phyloP scores from a whole-genome alignment of 2,113 vertebrate genomes.

The Oxyura jamaicensis region DNA sequence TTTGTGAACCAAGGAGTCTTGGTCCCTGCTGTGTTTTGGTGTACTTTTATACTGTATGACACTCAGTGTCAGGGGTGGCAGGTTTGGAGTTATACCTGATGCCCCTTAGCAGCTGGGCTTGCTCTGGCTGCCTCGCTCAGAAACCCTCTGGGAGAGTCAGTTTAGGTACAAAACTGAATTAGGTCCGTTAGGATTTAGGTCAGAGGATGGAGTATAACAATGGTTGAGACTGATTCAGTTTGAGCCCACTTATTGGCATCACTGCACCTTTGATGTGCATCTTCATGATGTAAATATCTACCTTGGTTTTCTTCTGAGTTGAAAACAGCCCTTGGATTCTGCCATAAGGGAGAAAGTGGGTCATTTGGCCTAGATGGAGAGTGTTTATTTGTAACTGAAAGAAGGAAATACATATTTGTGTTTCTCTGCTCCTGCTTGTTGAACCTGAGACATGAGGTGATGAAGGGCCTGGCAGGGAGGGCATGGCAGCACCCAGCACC shows the following conservation, averaged over 20 bases:
- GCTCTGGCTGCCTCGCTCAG: fast-evolving
- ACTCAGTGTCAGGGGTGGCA: fast-evolving
- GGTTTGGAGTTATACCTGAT: not conserved
- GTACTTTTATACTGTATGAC: fast-evolving
- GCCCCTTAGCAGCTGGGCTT: not conserved
- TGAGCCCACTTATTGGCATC: not conserved
- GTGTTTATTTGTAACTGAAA: not conserved
- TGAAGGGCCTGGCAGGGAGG: not conserved
- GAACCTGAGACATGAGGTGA: not conserved
- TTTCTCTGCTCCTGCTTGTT: not conserved
- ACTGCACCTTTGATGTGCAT: not conserved
- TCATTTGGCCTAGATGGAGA: not conserved
- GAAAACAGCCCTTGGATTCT: not conserved
- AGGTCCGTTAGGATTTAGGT: not conserved
- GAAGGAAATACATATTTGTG: not conserved
- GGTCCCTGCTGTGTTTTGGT: fast-evolving
- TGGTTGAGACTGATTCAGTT: not conserved
- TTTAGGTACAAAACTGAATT: not conserved
- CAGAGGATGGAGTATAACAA: not conserved
- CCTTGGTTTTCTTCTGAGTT: not conserved
- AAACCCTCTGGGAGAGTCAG: not conserved
- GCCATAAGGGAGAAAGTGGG: not conserved
- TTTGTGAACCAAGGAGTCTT: fast-evolving
- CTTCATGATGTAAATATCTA: not conserved
- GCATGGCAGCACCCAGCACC: fast-evolving